These are phyloP conservation scores for Macrophya annulata DNA, from an alignment of 2,888 invertebrate genomes.

Conservation along the genomic window DNA sequence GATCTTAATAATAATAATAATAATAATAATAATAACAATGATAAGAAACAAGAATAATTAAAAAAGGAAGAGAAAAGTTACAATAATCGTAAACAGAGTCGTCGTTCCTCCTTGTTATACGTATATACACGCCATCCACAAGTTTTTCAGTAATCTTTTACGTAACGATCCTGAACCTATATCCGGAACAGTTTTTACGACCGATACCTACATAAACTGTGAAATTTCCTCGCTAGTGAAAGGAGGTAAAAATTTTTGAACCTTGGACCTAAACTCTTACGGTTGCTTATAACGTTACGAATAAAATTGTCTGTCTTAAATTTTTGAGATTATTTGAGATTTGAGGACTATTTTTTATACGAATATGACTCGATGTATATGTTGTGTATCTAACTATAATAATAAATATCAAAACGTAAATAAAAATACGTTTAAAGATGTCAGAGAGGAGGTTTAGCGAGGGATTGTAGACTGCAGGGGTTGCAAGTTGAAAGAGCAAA, in stretches of 20 bases:
- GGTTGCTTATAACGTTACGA: background rate
- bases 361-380: background rate
- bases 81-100: background rate
- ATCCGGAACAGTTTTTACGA: conserved; percentile 28
- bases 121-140: too few relatives aligned
- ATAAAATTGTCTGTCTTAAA: background rate
- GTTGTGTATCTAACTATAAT: background rate
- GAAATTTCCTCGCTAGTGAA: background rate
- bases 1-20: background rate
- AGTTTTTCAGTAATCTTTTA: conserved; percentile 40
- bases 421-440: background rate
- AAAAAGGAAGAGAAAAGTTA: background rate
- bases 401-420: background rate
- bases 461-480: background rate
- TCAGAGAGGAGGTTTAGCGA: background rate
- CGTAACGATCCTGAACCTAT: background rate
- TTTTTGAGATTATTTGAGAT: background rate
- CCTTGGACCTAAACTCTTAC: background rate
- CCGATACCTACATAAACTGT: conserved; percentile 23
- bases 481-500: background rate
- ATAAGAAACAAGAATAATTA: conserved; percentile 14
- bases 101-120: background rate
- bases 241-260: background rate
- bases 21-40: background rate
- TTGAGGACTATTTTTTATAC: background rate